Percentiles rank a stretch among this genome's conserved stretches.
Evolutionary conservation across 2,113 vertebrate genomes (phyloP).

Genomic region (Zosterops hypoxanthus): DNA sequence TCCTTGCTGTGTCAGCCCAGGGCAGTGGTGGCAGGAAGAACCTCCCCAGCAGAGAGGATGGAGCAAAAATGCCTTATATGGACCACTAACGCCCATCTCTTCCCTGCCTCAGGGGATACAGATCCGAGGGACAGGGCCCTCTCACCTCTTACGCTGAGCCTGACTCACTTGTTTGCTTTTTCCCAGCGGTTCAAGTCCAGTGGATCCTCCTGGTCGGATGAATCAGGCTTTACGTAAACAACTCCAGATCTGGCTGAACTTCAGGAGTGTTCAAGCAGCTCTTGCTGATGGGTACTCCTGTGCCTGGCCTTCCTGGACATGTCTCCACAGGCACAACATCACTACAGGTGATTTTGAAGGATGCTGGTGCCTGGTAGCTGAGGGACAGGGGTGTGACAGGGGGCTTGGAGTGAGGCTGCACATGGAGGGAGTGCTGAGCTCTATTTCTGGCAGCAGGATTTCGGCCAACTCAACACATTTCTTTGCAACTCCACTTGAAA

Average conservation of each 20-base stretch:
- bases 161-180: constrained; percentile 61
- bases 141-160: not conserved
- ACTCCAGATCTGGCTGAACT: not conserved
- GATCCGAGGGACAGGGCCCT: not conserved
- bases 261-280: constrained; percentile 6
- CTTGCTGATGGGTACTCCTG: not conserved
- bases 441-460: not conserved
- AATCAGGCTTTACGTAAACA: constrained; percentile 53
- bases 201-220: constrained; percentile 9
- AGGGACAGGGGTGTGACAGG: not conserved
- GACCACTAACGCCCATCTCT: not conserved
- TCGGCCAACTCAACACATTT: not conserved
- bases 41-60: not conserved
- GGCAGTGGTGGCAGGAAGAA: not conserved
- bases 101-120: not conserved
- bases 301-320: not conserved
- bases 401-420: not conserved
- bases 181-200: not conserved
- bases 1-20: not conserved
- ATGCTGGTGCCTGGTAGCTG: fast-evolving
- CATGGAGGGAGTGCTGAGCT: not conserved
- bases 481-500: constrained; percentile 38
- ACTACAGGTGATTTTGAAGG: not conserved
- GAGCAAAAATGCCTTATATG: not conserved
- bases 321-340: not conserved